Conservation (phyloP, 1,140 invertebrate genomes). For the Elysia chlorotica region DNA sequence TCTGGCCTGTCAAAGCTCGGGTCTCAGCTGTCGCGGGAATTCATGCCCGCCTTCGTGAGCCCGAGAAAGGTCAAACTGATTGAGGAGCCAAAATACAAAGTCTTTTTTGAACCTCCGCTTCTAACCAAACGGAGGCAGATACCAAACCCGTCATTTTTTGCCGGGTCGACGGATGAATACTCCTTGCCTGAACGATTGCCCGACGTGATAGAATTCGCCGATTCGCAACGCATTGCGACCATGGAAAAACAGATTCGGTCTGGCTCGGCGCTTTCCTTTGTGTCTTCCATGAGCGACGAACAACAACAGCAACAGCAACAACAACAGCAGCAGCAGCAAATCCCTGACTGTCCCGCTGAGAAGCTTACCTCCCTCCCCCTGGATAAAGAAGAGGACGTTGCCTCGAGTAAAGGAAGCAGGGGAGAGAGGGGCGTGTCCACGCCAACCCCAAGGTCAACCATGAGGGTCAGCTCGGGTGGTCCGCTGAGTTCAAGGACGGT, state of each 20-base stretch:
- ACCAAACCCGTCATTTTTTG: slow-evolving; percentile 35
- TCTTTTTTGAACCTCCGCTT: slow-evolving; percentile 33
- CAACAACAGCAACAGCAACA: too few relatives aligned
- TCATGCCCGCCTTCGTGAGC: slow-evolving; percentile 34
- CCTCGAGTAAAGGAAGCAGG: too few relatives aligned
- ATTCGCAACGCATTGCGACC: slow-evolving; percentile 16
- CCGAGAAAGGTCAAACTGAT: slow-evolving; percentile 30
- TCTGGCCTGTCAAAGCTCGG: not conserved
- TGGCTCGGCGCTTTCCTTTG: slow-evolving; percentile 2
- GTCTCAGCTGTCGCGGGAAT: not conserved
- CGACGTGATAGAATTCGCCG: slow-evolving; percentile 34
- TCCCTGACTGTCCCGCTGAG: too few relatives aligned
- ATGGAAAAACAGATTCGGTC: not conserved
- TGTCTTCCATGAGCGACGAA: not conserved
- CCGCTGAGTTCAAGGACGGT: too few relatives aligned
- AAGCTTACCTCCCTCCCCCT: too few relatives aligned
- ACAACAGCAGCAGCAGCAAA: too few relatives aligned
- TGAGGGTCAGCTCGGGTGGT: too few relatives aligned
- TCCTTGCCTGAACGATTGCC: slow-evolving; percentile 36
- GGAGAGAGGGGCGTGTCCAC: too few relatives aligned
- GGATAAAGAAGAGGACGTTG: too few relatives aligned
- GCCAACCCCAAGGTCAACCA: too few relatives aligned
- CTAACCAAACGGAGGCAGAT: slow-evolving; percentile 29
- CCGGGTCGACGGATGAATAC: slow-evolving; percentile 33
- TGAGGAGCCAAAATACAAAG: slow-evolving; percentile 30